phyloP scores from a whole-genome alignment of 2,888 invertebrate genomes.

The Drosophila mettleri region DNA sequence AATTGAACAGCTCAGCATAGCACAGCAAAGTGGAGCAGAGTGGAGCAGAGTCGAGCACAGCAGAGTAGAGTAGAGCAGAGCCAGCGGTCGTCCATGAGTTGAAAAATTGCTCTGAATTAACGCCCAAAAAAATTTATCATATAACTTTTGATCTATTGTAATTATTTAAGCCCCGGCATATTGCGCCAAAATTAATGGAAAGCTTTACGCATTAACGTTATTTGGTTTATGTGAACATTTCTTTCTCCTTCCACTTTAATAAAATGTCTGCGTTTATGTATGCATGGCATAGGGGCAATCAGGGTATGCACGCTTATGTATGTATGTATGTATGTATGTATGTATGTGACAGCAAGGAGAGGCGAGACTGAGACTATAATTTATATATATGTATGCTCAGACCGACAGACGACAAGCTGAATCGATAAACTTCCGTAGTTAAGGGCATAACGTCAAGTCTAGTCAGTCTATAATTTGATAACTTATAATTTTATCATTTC shows the following conservation, averaged over 20 bases:
- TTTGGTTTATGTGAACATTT: constrained; percentile 14
- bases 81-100: constrained; percentile 31
- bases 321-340: no score
- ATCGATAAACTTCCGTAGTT: no score
- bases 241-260: constrained; percentile 3
- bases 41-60: constrained; percentile 12
- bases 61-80: constrained; percentile 22
- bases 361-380: no score
- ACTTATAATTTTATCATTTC: no score
- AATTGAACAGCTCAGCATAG: constrained; percentile 9
- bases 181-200: constrained; percentile 31
- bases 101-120: constrained; percentile 46
- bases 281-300: no score
- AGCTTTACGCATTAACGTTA: constrained; percentile 35
- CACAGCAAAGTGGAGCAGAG: constrained; percentile 12
- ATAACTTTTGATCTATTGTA: constrained; percentile 46
- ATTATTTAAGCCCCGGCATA: constrained; percentile 30
- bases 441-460: no score
- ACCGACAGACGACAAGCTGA: no score
- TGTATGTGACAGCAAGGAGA: no score
- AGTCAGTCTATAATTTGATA: no score
- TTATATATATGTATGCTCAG: no score
- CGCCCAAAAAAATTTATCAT: constrained; percentile 31
- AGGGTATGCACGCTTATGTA: not conserved
- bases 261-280: not conserved